A percentile compares a stretch with the other conserved stretches of the same genome.
Conservation (phyloP, 1,140 invertebrate species). For the Cydia fagiglandana region DNA sequence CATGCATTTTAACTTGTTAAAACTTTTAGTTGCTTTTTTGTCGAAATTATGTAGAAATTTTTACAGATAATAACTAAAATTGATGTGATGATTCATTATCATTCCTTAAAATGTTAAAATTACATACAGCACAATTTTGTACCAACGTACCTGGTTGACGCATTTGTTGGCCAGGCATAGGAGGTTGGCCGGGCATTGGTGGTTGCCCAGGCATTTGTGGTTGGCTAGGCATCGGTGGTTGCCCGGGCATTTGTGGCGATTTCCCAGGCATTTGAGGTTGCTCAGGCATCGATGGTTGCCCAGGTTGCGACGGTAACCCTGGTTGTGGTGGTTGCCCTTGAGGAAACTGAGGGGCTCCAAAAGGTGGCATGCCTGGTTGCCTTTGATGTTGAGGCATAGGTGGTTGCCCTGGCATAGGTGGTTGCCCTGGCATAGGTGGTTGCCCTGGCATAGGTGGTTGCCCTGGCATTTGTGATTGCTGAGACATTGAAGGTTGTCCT, state of each 20-base stretch:
- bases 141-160: conserved; percentile 37
- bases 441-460: conserved; percentile 43
- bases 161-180: conserved; percentile 39
- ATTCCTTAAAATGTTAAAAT: no score
- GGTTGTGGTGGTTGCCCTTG: conserved; percentile 35
- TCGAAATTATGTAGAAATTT: no score
- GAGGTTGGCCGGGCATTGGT: conserved; percentile 42
- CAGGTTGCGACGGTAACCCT: conserved; percentile 36
- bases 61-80: no score
- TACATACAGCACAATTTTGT: no score
- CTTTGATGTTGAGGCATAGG: conserved; percentile 43
- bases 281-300: conserved; percentile 39
- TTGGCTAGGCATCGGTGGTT: conserved; percentile 46
- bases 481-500: conserved; percentile 41
- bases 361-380: conserved; percentile 35
- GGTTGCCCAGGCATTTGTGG: conserved; percentile 41
- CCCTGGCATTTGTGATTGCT: conserved; percentile 35
- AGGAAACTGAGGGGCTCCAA: conserved; percentile 5
- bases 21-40: no score
- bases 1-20: no score
- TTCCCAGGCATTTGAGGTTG: conserved; percentile 39
- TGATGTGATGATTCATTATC: no score
- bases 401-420: not conserved
- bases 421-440: conserved; percentile 39
- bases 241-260: conserved; percentile 34